Conservation (phyloP, 2,113 vertebrate species). For the Calidris pugnax region DNA sequence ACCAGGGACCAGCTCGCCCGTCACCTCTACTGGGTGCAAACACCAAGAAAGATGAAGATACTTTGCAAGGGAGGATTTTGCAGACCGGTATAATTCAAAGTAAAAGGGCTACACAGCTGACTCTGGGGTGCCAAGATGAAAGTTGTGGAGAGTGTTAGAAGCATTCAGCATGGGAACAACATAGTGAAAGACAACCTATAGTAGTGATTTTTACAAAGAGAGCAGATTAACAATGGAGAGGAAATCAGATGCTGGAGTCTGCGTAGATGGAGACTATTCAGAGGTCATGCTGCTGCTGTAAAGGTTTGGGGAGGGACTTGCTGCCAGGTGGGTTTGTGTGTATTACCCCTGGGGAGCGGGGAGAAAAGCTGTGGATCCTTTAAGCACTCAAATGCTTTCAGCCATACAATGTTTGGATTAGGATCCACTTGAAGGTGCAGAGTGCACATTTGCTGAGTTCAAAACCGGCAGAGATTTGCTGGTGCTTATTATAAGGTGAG, state of each 20-base stretch:
- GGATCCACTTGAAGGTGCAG: constrained; percentile 38
- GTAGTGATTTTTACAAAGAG: not conserved
- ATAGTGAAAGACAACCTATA: not conserved
- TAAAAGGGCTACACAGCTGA: not conserved
- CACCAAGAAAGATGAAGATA: not conserved
- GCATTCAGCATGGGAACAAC: not conserved
- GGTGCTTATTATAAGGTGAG: constrained; percentile 4
- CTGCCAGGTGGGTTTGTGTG: not conserved
- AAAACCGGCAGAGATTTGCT: not conserved
- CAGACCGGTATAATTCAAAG: not conserved
- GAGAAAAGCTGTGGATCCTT: constrained; percentile 32
- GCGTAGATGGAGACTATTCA: not conserved
- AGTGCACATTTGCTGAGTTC: constrained; percentile 17
- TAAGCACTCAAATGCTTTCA: constrained; percentile 16
- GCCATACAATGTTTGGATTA: constrained; percentile 43
- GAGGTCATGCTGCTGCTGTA: not conserved
- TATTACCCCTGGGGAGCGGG: not conserved
- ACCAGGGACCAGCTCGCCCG: not conserved
- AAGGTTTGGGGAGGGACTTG: not conserved
- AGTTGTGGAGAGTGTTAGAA: not conserved
- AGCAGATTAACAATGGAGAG: not conserved
- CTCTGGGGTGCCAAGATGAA: not conserved
- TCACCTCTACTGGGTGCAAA: not conserved
- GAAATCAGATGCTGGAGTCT: not conserved
- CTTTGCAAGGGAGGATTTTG: not conserved